Conservation (phyloP, 1,140 invertebrate genomes). For the Trichonephila clavata region DNA sequence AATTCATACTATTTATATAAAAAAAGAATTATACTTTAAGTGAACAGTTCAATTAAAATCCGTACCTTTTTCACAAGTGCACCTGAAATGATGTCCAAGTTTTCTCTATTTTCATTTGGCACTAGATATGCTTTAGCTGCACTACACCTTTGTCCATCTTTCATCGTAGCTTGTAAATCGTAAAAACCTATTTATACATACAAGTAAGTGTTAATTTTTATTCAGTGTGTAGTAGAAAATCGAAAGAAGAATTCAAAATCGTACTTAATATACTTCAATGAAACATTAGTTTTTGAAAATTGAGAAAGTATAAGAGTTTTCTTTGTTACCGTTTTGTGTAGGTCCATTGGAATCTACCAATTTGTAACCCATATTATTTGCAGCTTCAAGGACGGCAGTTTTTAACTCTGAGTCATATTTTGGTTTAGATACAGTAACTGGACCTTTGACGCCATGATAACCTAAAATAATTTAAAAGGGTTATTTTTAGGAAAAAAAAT, state of each 20-base stretch:
- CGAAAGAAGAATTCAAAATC: too few species aligned
- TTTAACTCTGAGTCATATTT: constrained; percentile 44
- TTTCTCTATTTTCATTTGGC: constrained; percentile 89
- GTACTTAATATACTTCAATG: too few species aligned
- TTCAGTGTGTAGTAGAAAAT: too few species aligned
- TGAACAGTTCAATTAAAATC: too few species aligned
- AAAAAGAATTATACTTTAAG: too few species aligned
- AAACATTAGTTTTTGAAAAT: too few species aligned
- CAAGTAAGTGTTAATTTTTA: too few species aligned
- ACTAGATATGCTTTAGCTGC: constrained; percentile 93
- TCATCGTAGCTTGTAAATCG: constrained; percentile 89
- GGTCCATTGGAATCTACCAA: constrained; percentile 31
- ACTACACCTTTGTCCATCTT: constrained; percentile 91
- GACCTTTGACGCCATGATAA: constrained; percentile 71
- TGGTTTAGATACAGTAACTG: constrained; percentile 59
- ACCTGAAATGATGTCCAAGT: constrained; percentile 92
- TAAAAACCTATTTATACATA: constrained; percentile 50
- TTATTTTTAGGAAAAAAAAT: too few species aligned
- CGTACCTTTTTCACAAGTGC: constrained; percentile 89
- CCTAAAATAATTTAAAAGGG: background rate
- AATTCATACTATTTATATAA: too few species aligned
- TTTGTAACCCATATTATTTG: background rate
- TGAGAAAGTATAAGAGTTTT: too few species aligned
- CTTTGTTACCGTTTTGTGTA: constrained; percentile 23
- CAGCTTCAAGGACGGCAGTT: constrained; percentile 41